Conservation (phyloP, 1,140 invertebrate genomes). For the Pseudomyrmex concolor region DNA sequence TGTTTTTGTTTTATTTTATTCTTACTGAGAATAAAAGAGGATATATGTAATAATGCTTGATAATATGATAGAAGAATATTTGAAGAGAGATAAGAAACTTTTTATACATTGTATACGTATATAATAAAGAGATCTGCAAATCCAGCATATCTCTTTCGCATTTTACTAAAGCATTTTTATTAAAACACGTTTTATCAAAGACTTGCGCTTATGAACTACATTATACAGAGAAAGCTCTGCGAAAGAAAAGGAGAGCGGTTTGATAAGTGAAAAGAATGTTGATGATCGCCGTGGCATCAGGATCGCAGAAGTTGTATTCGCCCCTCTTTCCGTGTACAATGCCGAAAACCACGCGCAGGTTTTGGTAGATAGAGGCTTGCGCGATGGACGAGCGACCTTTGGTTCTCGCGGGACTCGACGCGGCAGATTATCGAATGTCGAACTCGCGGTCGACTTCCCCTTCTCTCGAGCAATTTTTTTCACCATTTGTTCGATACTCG, state of each 20-base stretch:
- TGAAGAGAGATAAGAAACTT: no score
- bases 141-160: neutral
- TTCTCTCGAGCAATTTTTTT: slow-evolving; percentile 33
- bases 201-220: neutral
- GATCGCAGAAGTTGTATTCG: slow-evolving; percentile 77
- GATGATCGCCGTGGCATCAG: slow-evolving; percentile 75
- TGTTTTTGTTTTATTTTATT: no score
- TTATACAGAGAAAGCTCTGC: neutral
- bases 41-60: no score
- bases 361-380: slow-evolving; percentile 54
- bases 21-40: no score
- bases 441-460: slow-evolving; percentile 19
- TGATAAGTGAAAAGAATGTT: slow-evolving; percentile 77
- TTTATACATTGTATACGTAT: no score
- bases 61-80: no score
- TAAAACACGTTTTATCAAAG: neutral
- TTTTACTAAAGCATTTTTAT: no score
- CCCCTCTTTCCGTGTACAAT: neutral
- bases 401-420: slow-evolving; percentile 33
- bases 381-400: slow-evolving; percentile 52
- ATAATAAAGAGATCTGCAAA: neutral
- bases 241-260: slow-evolving; percentile 38
- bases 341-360: slow-evolving; percentile 26
- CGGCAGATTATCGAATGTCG: slow-evolving; percentile 9
- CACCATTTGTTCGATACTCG: slow-evolving; percentile 53